phyloP scores from a whole-genome alignment of 2,113 vertebrate species.

The Callaeas wilsoni region DNA sequence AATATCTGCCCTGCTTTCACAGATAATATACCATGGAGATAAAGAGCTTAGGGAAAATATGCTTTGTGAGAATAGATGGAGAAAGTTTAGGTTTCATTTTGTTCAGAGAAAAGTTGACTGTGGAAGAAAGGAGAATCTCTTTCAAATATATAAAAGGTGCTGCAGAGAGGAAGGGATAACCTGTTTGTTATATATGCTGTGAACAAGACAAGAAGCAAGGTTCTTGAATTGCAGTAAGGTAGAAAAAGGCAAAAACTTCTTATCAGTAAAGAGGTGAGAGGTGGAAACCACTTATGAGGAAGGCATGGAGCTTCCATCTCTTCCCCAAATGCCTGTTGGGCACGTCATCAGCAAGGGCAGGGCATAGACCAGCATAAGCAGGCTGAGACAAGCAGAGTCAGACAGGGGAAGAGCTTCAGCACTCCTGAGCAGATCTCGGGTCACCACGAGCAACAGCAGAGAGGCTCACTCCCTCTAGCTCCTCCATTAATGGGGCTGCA shows the following conservation, averaged over 20 bases:
- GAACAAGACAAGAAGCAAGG: not conserved
- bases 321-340: not conserved
- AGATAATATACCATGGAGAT: not conserved
- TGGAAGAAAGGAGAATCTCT: not conserved
- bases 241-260: not conserved
- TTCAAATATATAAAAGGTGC: not conserved
- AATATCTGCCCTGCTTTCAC: not conserved
- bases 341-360: not conserved
- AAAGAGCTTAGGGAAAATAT: not conserved
- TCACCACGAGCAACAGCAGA: accelerated
- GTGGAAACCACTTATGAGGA: not conserved
- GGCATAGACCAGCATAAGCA: accelerated
- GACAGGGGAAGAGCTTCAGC: not conserved
- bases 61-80: not conserved
- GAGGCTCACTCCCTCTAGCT: not conserved
- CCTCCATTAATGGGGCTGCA: not conserved
- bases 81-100: not conserved
- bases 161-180: not conserved
- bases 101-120: not conserved
- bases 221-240: not conserved
- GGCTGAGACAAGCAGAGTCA: not conserved
- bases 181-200: not conserved
- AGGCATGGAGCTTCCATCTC: not conserved
- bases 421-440: not conserved
- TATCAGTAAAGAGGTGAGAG: not conserved